Evolutionary conservation across 2,797 vertebrate species (phyloP), one percentile per base, ranked within the genome.

Genomic region (Ciconia nigra): DNA sequence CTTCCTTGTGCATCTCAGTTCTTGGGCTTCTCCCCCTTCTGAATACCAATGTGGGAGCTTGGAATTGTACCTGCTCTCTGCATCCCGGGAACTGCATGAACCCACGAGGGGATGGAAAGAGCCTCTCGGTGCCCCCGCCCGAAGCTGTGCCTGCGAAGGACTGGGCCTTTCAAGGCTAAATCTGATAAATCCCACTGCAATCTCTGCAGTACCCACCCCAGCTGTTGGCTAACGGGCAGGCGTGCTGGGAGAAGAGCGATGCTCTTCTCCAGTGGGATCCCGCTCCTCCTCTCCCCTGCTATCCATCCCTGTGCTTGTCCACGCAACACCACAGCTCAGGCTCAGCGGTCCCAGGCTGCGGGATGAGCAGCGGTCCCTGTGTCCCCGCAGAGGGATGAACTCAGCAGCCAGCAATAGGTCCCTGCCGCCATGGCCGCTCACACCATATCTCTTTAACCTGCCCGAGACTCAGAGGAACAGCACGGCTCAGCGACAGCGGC

Each of bases 401-500:
- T 25, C 33, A 29, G 51, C 35, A 31, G 13, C 5, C 3, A 1
- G 15, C 1, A 1, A 24, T 3, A 20, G 10, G 33, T 51, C 52
- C 25, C 15, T 47, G n/a, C 22, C 7, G 3, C 49, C 47, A 19
- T 5, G 42, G 49, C 81, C 9, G 1, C 67, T 54, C 9, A 2
- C 16, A 31, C 47, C 31, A 7, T 6, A 31, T 37, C 26, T n/a
- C 71, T 76, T 51, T 35, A 11, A 58, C 31, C 33, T 58, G 62
- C 83, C 33, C 44, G 31, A 58, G 22, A 11, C 37, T 9, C 29
- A 42, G 26, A 22, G 2, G 39, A 58, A 51, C 61, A 31, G 37
- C 0, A 1, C 17, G 52, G 54, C 26, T 58, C 14, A 17, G 83
- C 44, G 26, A 31, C 14, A n/a, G 46, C 1, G 3, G 37, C 13